These are phyloP conservation scores for Dasysyrphus albostriatus DNA, from an alignment of 2,888 invertebrate species.

Conservation along the genomic window DNA sequence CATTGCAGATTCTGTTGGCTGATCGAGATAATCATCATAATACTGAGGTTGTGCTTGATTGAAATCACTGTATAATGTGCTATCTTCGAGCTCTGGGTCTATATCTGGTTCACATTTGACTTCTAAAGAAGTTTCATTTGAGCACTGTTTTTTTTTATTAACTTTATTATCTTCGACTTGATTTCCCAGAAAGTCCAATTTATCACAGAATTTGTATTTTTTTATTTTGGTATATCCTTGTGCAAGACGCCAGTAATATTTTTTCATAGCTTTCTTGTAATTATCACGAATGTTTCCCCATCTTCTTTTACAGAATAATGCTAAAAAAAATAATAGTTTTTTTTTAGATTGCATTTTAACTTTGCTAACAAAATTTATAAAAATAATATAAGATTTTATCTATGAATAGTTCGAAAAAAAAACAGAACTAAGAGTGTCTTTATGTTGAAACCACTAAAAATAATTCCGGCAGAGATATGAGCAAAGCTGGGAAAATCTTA, in stretches of 20 bases:
- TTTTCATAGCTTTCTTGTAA: conserved; percentile 39
- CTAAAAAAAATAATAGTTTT: neutral
- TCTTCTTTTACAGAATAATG: conserved; percentile 39
- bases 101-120: conserved; percentile 39
- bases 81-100: neutral
- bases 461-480: too few species aligned
- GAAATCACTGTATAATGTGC: neutral
- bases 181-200: conserved; percentile 24
- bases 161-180: neutral
- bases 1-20: neutral
- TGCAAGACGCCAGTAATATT: conserved; percentile 10
- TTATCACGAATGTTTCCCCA: conserved; percentile 55
- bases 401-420: too few species aligned
- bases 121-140: conserved; percentile 11
- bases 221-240: conserved; percentile 21
- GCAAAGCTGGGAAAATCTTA: too few species aligned
- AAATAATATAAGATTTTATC: too few species aligned
- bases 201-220: conserved; percentile 43
- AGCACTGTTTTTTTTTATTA: neutral
- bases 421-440: too few species aligned
- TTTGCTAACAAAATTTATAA: too few species aligned
- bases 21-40: conserved; percentile 4
- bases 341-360: too few species aligned
- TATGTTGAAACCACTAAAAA: too few species aligned
- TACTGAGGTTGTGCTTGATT: conserved; percentile 2